Evolutionary conservation across 2,113 vertebrate genomes (phyloP).

Genomic region (Aphelocoma coerulescens): DNA sequence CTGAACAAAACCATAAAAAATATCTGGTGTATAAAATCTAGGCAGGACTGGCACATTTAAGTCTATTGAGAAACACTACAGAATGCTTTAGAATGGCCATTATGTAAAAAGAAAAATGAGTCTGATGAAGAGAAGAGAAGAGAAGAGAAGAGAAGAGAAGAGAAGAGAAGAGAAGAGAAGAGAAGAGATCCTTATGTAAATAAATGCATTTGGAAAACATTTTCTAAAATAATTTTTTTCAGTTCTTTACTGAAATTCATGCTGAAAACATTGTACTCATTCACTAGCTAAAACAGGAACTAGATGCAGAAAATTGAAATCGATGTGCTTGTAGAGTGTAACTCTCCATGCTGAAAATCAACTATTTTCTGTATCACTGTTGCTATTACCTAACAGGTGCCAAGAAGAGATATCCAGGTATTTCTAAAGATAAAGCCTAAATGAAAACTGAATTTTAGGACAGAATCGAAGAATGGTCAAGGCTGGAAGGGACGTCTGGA

Average conservation of each 20-base stretch:
- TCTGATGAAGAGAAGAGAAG: background rate
- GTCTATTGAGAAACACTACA: background rate
- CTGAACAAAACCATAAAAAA: background rate
- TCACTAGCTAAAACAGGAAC: background rate
- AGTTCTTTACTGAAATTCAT: background rate
- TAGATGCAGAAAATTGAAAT: background rate
- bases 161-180: background rate
- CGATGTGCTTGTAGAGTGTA: background rate
- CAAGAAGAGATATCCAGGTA: background rate
- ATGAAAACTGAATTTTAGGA: background rate
- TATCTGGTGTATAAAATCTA: background rate
- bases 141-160: background rate
- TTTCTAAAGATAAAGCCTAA: background rate
- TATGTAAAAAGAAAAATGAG: background rate
- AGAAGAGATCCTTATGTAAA: background rate
- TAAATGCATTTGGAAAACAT: background rate
- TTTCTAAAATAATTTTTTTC: background rate
- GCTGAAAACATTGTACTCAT: background rate
- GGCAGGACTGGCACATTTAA: background rate
- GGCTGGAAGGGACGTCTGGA: background rate
- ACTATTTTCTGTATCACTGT: background rate
- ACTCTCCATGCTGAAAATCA: background rate
- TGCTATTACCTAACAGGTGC: background rate
- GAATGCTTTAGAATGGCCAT: background rate
- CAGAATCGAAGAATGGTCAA: background rate